Base-by-base conservation (phyloP, 2,113 vertebrate genomes). In the Morone chrysops region DNA sequence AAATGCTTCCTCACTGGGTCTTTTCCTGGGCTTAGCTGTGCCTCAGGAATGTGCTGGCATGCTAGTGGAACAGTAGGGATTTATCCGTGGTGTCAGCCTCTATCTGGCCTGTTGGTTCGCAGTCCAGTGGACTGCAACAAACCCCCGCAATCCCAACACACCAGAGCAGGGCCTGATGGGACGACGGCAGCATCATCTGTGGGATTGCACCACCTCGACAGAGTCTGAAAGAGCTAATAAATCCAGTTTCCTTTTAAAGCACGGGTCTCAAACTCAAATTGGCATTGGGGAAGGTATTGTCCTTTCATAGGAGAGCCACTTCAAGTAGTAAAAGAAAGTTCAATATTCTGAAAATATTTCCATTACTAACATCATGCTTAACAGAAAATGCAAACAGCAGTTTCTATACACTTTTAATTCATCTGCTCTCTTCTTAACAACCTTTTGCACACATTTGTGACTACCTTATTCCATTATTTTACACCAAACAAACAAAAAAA, bases 1-100 rank as follows among this genome's bases (percentile, higher is more conserved):
- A 74, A 81, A 80, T 73, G 57, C 41, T 76, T 92, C 82, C 87
- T 85, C 9, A 2, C 57, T 8, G 38, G 73, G 43, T 77, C 81
- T 82, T 82, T 90, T 68, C 84, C 78, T 78, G 41, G 82, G 83
- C 54, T 84, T 83, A 88, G 72, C 80, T 5, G 65, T 60, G 63
- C 85, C 84, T 89, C 88, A 89, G 92, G 91, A 93, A 92, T 93
- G 93, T 86, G 88, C 75, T 78, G 84, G 80, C 65, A 75, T 78
- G 83, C 81, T 87, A 77, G 70, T 89, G 73, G 87, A 93, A 86
- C 75, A 78, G 85, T 54, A 63, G 86, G 82, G 91, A 88, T 89
- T 91, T 90, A 92, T 93, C 89, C 48, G 16, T 51, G 70, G 85
- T 93, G 94, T 95, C 94, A 94, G 85, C 75, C 88, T 75, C 67